Evolutionary conservation across 1,140 invertebrate species (phyloP), one percentile per base, ranked within the genome.

Genomic region (Zaprionus ornatus): DNA sequence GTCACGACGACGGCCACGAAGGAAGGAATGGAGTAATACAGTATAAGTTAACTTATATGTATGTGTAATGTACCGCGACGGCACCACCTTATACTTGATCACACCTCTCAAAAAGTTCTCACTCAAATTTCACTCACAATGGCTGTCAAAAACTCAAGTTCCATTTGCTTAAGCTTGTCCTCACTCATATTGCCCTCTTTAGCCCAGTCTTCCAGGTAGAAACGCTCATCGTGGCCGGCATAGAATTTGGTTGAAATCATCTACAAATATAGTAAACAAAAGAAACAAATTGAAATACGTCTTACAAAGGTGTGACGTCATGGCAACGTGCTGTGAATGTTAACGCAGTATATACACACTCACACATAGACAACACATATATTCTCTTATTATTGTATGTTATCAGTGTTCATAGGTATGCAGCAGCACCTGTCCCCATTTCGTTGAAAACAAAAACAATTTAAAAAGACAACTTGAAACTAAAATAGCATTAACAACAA

Each of bases 231-330:
- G 92, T 98, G 96, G 91, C 98, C 98, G 92, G 97, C 96, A 79
- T 99, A 94, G 93, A 98, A 99, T 94, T 99, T 99, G 82, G 97
- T 98, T 27, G 98, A 98, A 82, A 99, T 96, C 96, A 99, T 97
- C 98, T 99, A 90, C 19, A 94, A 74, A 50, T n/a, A 13, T 4
- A 1, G 27, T 25, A 68, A 79, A 52, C 21, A 21, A 29, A 25
- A 32, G 9, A 48, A 65, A 35, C 45, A 54, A 55, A 19, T 67
- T 54, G 37, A 65, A 45, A 42, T 37, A 32, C 62, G 57, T 68
- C 23, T 35, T 61, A 74, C 5, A 29, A 17, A 32, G 29, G n/a
- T 17, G 42, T 80, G 71, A 75, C 65, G 71, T 75, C 76, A 80
- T 37, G n/a, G 21, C 27, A 52, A 52, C 13, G 23, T 52, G 23